These are phyloP conservation scores for Poeciliopsis occidentalis DNA, from an alignment of 2,113 vertebrate genomes.

Conservation along the genomic window DNA sequence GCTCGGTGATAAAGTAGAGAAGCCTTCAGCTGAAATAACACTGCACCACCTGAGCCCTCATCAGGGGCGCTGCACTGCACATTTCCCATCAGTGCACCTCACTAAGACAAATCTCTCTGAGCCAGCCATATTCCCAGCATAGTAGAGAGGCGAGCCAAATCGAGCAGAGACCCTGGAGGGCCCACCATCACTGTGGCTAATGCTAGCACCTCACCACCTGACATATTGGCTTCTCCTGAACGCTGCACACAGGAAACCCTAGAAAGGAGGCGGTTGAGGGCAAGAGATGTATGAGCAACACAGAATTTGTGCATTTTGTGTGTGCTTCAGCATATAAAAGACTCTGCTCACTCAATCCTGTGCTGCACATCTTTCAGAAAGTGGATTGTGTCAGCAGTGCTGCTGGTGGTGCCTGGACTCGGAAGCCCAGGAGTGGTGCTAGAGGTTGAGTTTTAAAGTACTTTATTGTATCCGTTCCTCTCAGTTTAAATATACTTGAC, in stretches of 20 bases:
- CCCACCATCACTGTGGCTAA: constrained; percentile 60
- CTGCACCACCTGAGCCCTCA: constrained; percentile 78
- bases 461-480: constrained; percentile 15
- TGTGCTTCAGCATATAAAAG: constrained; percentile 32
- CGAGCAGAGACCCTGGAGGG: constrained; percentile 65
- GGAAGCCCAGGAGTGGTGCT: neutral
- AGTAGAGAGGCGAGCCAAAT: constrained; percentile 61
- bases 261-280: constrained; percentile 26
- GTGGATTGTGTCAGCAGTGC: constrained; percentile 16
- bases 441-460: constrained; percentile 12
- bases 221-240: constrained; percentile 72
- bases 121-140: constrained; percentile 73
- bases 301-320: constrained; percentile 43
- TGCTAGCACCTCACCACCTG: constrained; percentile 61
- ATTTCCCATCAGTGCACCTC: constrained; percentile 75
- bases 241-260: constrained; percentile 49
- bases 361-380: constrained; percentile 16
- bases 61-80: constrained; percentile 68
- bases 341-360: constrained; percentile 21
- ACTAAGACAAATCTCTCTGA: constrained; percentile 79
- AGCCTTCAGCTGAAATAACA: constrained; percentile 77
- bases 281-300: constrained; percentile 31
- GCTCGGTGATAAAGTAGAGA: constrained; percentile 72
- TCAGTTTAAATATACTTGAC: constrained; percentile 13
- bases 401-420: neutral